These are phyloP conservation scores for Dendrocincla tyrannina DNA, from an alignment of 2,797 vertebrate species.

Conservation along the genomic window DNA sequence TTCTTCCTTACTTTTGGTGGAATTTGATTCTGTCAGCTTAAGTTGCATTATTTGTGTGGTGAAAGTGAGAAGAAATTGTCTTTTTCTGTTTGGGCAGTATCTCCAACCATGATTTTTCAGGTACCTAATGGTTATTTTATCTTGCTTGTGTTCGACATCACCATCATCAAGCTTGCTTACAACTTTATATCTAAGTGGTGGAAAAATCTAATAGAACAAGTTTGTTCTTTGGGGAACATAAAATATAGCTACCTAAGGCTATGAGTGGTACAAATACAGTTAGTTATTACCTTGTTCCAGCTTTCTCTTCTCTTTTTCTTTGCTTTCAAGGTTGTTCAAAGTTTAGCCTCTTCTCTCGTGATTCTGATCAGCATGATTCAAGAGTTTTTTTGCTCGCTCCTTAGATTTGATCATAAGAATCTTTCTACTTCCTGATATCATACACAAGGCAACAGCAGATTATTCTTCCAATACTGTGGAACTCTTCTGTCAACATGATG, in stretches of 20 bases:
- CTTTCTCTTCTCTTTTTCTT: background rate
- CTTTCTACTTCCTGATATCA: background rate
- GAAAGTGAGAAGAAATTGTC: slow-evolving; percentile 55
- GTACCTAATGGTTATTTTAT: slow-evolving; percentile 47
- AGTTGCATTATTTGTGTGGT: slow-evolving; percentile 21
- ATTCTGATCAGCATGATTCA: background rate
- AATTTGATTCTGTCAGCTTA: slow-evolving; percentile 67
- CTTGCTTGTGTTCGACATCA: background rate
- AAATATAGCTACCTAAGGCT: slow-evolving; percentile 45
- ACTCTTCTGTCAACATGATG: background rate
- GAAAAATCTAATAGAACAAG: slow-evolving; percentile 25
- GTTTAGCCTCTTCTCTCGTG: background rate
- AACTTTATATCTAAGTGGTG: slow-evolving; percentile 25
- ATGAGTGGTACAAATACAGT: background rate
- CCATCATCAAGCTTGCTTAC: background rate
- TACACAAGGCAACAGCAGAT: background rate
- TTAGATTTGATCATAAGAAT: background rate
- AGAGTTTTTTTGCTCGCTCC: background rate
- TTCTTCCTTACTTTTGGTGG: slow-evolving; percentile 59
- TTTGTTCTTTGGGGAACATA: background rate
- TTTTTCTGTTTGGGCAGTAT: slow-evolving; percentile 21
- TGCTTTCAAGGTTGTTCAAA: background rate
- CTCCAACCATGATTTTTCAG: background rate
- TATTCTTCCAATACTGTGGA: background rate
- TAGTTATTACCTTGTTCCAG: slow-evolving; percentile 18